These are phyloP conservation scores for Geophilus truncorum DNA, from an alignment of 2,888 invertebrate genomes.

Conservation along the genomic window DNA sequence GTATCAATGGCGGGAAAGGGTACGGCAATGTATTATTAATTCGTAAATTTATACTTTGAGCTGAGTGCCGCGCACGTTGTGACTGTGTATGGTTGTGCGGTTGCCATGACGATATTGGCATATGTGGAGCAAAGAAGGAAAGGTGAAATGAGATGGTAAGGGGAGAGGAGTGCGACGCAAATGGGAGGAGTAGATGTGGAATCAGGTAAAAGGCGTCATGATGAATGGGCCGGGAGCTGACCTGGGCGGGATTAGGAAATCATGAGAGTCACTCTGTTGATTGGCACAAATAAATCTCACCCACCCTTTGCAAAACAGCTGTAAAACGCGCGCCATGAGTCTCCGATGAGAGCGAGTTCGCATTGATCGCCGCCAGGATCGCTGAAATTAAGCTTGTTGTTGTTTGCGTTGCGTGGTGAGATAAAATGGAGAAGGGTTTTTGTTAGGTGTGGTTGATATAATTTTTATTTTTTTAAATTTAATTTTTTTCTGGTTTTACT, in stretches of 20 bases:
- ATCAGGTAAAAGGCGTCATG: slow-evolving; percentile 16
- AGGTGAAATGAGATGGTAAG: background rate
- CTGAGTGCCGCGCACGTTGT: background rate
- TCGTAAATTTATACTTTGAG: background rate
- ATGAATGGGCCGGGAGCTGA: slow-evolving; percentile 14
- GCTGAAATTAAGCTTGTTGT: background rate
- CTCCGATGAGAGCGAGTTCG: background rate
- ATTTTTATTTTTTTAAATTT: background rate
- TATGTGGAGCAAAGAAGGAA: background rate
- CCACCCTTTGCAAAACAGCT: background rate
- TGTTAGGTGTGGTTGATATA: background rate
- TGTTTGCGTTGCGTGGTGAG: background rate
- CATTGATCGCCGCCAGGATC: background rate
- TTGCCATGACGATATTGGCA: slow-evolving; percentile 7
- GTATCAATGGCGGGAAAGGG: background rate
- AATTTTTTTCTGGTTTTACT: background rate
- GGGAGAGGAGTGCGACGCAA: background rate
- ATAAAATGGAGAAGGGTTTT: background rate
- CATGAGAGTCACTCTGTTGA: slow-evolving; percentile 25
- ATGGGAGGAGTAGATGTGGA: slow-evolving; percentile 15
- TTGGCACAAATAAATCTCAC: slow-evolving; percentile 29
- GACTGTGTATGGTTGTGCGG: background rate
- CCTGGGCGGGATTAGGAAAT: slow-evolving; percentile 28
- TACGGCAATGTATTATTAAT: background rate
- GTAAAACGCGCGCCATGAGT: background rate